phyloP scores from a whole-genome alignment of 2,888 invertebrate species.

The Rapana venosa region DNA sequence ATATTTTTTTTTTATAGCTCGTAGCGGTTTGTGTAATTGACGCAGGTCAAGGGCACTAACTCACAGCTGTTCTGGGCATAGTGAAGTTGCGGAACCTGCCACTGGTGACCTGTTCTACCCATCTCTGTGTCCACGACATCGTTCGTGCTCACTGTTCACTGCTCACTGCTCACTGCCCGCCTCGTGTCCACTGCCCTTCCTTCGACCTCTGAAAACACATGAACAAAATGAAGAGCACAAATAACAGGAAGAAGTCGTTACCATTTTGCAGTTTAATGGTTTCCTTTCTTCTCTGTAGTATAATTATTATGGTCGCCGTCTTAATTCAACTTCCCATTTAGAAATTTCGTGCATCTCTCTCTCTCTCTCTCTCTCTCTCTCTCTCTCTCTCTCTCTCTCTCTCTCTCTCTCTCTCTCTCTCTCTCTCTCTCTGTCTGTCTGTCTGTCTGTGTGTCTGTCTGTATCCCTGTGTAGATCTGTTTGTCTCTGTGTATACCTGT shows the following conservation, averaged over 20 bases:
- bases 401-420: not conserved
- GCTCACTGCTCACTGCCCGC: not conserved
- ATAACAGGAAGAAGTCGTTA: not conserved
- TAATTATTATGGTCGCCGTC: not conserved
- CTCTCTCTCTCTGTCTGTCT: not conserved
- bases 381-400: not conserved
- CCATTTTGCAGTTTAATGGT: not conserved
- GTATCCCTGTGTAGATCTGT: not conserved
- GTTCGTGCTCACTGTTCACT: not conserved
- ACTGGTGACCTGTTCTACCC: constrained; percentile 19
- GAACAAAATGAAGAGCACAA: not conserved
- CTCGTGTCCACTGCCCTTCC: not conserved
- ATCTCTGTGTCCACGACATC: constrained; percentile 7
- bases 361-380: not conserved
- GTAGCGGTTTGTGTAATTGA: no score
- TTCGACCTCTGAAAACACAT: not conserved
- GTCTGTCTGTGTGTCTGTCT: not conserved
- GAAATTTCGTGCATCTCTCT: not conserved
- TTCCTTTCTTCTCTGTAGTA: not conserved
- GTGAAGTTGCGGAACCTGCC: constrained; percentile 24
- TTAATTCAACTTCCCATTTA: not conserved
- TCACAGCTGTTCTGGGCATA: constrained; percentile 18
- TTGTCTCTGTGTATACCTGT: no score
- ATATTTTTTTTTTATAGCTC: no score
- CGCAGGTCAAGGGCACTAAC: not conserved